Base-by-base conservation (phyloP, 2,797 vertebrate species). In the Rhodeus uyekii region DNA sequence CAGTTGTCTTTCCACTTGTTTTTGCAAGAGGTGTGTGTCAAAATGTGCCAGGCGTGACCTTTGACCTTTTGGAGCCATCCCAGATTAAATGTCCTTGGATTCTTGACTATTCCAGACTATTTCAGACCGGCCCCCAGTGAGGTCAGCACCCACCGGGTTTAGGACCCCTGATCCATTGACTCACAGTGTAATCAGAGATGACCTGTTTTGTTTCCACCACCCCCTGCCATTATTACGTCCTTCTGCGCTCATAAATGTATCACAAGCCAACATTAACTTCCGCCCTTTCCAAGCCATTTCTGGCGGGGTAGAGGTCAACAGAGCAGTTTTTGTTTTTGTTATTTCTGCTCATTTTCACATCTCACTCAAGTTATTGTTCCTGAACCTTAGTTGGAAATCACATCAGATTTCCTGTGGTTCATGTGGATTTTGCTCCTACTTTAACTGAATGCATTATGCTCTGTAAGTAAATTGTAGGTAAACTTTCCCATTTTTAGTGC, bases 11-110 rank as follows among this genome's bases (percentile, higher is more conserved):
- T 68, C 32, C 39, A 6, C 76, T 64, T 76, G 64, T 76, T 86
- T 84, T 80, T 83, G 38, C 79, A 44, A 73, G 67, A 77, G 69
- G 63, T 69, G 27, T 71, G 42, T 75, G 64, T 80, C 48, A 80
- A 65, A 81, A 84, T 72, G 73, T 83, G 78, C 19, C 76, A 75
- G 72, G 55, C 19, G 0, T 79, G 58, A 78, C 65, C 22, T 83
- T 81, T 82, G 27, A 87, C 46, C 77, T 84, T 60, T 58, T 22
- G 38, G 61, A 53, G 55, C 64, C 5, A 46, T 90, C 38, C 87
- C 83, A 80, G 80, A 87, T 90, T 73, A 85, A 88, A 89, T 90
- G 89, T 92, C 84, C 48, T 36, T 87, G 83, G 86, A 89, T 92
- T 88, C 86, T 80, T 76, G 80, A 74, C 80, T 72, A 63, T 69